These are phyloP conservation scores for Bombus sibiricus DNA, from an alignment of 1,140 invertebrate genomes.

Conservation along the genomic window DNA sequence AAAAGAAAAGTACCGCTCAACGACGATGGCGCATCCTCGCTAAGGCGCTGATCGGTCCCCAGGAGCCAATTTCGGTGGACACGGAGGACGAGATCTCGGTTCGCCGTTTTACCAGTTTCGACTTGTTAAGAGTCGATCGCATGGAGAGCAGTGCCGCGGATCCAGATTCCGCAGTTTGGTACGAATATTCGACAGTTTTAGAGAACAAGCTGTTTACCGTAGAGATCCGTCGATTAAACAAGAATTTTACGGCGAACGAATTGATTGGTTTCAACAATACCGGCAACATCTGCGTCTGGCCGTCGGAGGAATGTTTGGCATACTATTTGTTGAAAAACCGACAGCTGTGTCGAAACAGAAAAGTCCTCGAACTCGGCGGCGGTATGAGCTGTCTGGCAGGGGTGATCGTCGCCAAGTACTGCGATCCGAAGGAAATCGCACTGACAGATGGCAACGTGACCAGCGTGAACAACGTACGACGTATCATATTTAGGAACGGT, in stretches of 20 bases:
- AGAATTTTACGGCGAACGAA: slow-evolving; percentile 86
- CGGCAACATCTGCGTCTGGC: slow-evolving; percentile 96
- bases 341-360: slow-evolving; percentile 86
- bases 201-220: slow-evolving; percentile 80
- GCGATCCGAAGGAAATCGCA: slow-evolving; percentile 84
- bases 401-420: slow-evolving; percentile 88
- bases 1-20: slow-evolving; percentile 81
- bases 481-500: slow-evolving; percentile 86
- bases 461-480: slow-evolving; percentile 89
- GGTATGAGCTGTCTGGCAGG: slow-evolving; percentile 94
- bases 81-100: slow-evolving; percentile 82
- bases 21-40: slow-evolving; percentile 88
- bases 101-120: slow-evolving; percentile 84
- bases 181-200: slow-evolving; percentile 83
- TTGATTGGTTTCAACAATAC: slow-evolving; percentile 95
- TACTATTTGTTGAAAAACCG: slow-evolving; percentile 89
- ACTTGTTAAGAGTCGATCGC: slow-evolving; percentile 78
- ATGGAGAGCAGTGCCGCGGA: slow-evolving; percentile 70
- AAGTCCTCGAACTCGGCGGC: slow-evolving; percentile 91
- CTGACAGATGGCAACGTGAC: slow-evolving; percentile 92
- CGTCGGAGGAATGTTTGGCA: slow-evolving; percentile 92
- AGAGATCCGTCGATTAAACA: slow-evolving; percentile 84
- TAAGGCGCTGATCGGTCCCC: slow-evolving; percentile 84
- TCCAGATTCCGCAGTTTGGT: slow-evolving; percentile 73
- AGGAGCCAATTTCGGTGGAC: slow-evolving; percentile 75